Evolutionary conservation across 92 coral and sea anemone species (phyloP), one percentile per base, ranked within the genome.

Genomic region (Palythoa grandis): DNA sequence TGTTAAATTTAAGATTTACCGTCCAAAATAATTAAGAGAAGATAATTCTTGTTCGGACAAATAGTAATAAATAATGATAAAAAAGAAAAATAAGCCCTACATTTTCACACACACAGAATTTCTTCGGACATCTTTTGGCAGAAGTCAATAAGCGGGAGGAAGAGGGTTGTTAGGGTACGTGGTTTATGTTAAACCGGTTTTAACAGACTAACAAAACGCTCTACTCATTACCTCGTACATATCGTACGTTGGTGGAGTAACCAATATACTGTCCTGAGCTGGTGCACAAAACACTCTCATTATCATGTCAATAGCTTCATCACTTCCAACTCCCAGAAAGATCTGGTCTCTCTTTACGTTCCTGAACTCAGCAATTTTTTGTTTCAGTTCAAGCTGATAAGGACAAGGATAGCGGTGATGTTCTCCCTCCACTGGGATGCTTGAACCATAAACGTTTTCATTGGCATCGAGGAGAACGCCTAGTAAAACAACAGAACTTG

Each of bases 321-420:
- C 90, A 73, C 90, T 82, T 35, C 90, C 87, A 24, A 87, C 90
- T n/a, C 90, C 90, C 58, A 87, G 90, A 74, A 72, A 87, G n/a
- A 87, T 58, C 43, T 87, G 90, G 74, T 80, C 87, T 68, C 80
- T 80, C 63, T 57, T 58, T 50, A 87, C 79, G 19, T 67, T 53
- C 68, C 90, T 87, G 50, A 40, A 87, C 56, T 87, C 57, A 0
- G 90, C 90, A 56, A 87, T 82, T 69, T 87, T 87, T 61, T 87
- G 86, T 47, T 87, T 87, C 22, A 87, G 65, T 17, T 87, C 87
- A 24, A 72, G 75, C 17, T 87, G 53, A 76, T 87, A 70, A 37
- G 90, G 90, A 12, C 80, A 87, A 24, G 90, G 90, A 68, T 87
- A 87, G 23, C 90, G 90, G 29, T 87, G 70, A 24, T 70, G 52